phyloP scores from a whole-genome alignment of 2,888 invertebrate species.

The Cephus pygmeus region DNA sequence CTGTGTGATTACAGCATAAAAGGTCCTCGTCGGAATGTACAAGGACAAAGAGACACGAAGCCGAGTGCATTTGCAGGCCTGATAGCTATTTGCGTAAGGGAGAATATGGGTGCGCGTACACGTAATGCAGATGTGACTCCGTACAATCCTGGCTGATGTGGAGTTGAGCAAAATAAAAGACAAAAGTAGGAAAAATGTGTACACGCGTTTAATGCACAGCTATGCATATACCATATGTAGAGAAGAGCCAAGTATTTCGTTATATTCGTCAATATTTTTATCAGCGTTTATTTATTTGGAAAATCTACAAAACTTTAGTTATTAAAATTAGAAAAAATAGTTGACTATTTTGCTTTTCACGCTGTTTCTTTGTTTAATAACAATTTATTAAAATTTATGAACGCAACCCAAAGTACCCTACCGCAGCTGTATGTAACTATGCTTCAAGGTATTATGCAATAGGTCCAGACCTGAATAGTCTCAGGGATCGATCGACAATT shows the following conservation, averaged over 20 bases:
- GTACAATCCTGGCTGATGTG: too few species aligned
- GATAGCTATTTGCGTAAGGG: neutral
- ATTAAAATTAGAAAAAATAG: neutral
- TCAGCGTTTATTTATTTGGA: neutral
- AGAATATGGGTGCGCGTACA: neutral
- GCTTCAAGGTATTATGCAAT: neutral
- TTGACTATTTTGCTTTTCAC: neutral
- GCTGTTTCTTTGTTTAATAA: too few species aligned
- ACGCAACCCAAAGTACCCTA: too few species aligned
- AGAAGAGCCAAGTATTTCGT: too few species aligned
- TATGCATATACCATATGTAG: too few species aligned
- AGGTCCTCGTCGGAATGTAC: neutral
- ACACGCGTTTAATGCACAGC: too few species aligned
- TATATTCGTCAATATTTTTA: neutral
- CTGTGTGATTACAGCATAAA: neutral
- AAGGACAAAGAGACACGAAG: neutral
- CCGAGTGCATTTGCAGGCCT: neutral
- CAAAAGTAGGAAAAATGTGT: neutral
- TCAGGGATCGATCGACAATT: neutral
- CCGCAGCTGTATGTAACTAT: too few species aligned
- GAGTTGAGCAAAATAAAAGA: neutral
- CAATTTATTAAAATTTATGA: too few species aligned
- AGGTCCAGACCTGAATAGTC: neutral
- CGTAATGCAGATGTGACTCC: neutral
- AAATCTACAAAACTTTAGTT: neutral